Evolutionary conservation across 2,797 vertebrate genomes (phyloP).

Genomic region (Kryptopterus vitreolus): DNA sequence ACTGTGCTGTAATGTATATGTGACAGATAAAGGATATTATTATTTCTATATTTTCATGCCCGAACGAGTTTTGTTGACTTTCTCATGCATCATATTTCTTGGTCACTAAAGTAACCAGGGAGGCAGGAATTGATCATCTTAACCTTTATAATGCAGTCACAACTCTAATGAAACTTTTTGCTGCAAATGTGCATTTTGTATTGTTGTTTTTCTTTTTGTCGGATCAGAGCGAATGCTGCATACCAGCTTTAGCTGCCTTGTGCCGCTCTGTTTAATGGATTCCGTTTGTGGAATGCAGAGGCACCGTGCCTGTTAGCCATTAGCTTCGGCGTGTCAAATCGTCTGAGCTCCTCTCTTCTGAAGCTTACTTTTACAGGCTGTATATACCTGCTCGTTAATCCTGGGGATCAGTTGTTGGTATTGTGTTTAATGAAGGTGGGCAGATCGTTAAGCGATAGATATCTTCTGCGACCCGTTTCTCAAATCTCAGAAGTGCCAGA

Average conservation of each 20-base stretch:
- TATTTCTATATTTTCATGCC: too few species aligned
- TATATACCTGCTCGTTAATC: background rate
- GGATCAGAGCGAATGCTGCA: background rate
- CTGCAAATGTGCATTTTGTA: background rate
- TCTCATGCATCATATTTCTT: background rate
- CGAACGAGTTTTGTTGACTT: background rate
- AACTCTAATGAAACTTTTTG: background rate
- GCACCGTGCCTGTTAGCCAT: constrained; percentile 61
- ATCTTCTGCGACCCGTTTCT: background rate
- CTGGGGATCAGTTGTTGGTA: background rate
- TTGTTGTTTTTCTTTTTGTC: constrained; percentile 16
- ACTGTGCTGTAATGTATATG: too few species aligned
- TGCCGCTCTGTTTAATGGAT: constrained; percentile 62
- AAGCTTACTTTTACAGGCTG: background rate
- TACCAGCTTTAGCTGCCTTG: background rate
- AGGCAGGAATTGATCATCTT: background rate
- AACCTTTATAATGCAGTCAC: background rate
- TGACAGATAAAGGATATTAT: too few species aligned
- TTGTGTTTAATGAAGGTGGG: background rate
- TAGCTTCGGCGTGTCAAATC: constrained; percentile 46
- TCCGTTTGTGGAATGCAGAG: constrained; percentile 66
- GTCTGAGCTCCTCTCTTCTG: background rate
- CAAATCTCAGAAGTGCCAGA: background rate
- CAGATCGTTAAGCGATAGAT: background rate
- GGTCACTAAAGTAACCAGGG: background rate